Conservation (phyloP, 2,888 invertebrate species). For the Bombylius discolor region DNA sequence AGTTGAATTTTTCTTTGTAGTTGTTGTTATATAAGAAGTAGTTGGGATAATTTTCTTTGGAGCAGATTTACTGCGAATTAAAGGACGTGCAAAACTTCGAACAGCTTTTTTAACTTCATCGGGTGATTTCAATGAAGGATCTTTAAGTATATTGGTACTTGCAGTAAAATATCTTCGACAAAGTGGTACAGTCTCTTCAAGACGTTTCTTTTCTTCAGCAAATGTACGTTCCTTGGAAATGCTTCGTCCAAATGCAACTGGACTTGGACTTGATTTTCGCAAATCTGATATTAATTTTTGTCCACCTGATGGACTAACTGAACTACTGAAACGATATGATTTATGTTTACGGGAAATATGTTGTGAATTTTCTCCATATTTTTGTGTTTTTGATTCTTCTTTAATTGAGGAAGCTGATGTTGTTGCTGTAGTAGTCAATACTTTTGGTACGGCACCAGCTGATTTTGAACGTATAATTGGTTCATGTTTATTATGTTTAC, state of each 20-base stretch:
- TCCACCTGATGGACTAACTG: conserved; percentile 27
- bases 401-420: conserved; percentile 1
- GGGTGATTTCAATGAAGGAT: conserved; percentile 46
- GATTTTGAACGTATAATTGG: conserved; percentile 32
- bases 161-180: conserved; percentile 31
- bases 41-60: conserved; percentile 14
- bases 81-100: conserved; percentile 31
- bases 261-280: conserved; percentile 34
- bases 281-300: conserved; percentile 16
- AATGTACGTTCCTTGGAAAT: conserved; percentile 46
- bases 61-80: conserved; percentile 31
- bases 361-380: conserved; percentile 15
- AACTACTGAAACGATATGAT: conserved; percentile 21
- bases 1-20: conserved; percentile 1
- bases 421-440: conserved; percentile 13
- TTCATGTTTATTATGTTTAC: conserved; percentile 28
- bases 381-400: conserved; percentile 16
- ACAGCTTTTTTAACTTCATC: conserved; percentile 43
- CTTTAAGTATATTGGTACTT: conserved; percentile 33
- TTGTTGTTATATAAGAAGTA: not conserved
- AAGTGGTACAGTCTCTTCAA: conserved; percentile 34
- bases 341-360: conserved; percentile 21
- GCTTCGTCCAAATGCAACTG: conserved; percentile 36
- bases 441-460: conserved; percentile 26
- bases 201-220: conserved; percentile 41